Conservation (phyloP, 1,140 invertebrate genomes). For the Drosophila serrata region DNA sequence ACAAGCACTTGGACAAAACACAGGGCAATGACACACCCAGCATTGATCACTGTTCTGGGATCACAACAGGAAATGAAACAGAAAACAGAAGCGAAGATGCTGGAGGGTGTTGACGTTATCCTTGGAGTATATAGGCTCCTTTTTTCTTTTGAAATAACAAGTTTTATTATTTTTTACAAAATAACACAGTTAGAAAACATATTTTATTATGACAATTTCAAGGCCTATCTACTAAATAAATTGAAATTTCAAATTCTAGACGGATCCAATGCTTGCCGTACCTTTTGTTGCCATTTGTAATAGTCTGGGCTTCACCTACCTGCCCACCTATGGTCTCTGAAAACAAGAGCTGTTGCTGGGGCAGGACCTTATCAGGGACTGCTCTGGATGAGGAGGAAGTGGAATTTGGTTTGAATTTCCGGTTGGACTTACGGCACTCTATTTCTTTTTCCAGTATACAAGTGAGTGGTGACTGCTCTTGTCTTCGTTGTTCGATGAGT, state of each 20-base stretch:
- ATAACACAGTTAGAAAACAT: background rate
- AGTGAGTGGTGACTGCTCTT: background rate
- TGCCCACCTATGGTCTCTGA: background rate
- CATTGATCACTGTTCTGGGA: slow-evolving; percentile 16
- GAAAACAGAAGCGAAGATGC: background rate
- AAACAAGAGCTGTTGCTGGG: background rate
- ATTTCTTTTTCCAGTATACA: background rate
- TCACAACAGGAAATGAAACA: background rate
- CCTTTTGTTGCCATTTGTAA: background rate
- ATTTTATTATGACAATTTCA: background rate
- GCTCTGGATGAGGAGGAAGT: background rate
- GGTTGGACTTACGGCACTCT: background rate
- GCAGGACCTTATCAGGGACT: background rate
- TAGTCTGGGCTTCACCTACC: background rate
- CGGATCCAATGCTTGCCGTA: background rate
- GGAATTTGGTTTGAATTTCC: background rate
- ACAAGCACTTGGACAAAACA: background rate
- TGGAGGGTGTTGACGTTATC: background rate
- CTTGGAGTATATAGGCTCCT: background rate
- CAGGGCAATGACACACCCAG: background rate
- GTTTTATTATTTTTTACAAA: background rate
- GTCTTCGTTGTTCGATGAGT: background rate
- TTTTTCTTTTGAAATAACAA: background rate
- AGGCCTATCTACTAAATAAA: background rate
- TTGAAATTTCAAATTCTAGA: background rate